These are phyloP conservation scores for Lysiphlebus fabarum DNA, from an alignment of 1,140 invertebrate genomes.

Conservation along the genomic window DNA sequence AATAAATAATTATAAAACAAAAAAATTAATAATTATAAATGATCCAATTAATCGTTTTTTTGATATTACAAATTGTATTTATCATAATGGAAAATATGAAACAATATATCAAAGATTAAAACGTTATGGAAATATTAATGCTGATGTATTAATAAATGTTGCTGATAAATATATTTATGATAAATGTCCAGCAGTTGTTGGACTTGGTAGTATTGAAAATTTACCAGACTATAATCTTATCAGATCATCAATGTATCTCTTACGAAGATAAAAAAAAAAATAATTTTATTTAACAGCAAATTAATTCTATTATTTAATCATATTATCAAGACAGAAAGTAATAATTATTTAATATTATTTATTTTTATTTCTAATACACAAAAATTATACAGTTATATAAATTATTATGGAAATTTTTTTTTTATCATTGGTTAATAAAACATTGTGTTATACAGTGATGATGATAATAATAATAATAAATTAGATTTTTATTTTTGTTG, in stretches of 20 bases:
- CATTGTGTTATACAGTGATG: no score
- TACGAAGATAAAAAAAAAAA: constrained; percentile 24
- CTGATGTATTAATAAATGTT: constrained; percentile 25
- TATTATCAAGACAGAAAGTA: no score
- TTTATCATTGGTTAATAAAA: no score
- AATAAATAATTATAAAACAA: constrained; percentile 44
- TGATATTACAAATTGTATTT: constrained; percentile 29
- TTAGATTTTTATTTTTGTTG: no score
- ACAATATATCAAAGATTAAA: constrained; percentile 27
- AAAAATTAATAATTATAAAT: constrained; percentile 30
- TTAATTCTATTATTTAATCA: no score
- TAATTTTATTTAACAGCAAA: not conserved
- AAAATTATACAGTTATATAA: no score
- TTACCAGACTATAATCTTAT: constrained; percentile 32
- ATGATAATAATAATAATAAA: no score
- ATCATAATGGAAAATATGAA: constrained; percentile 29
- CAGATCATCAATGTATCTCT: constrained; percentile 30
- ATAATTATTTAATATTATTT: no score
- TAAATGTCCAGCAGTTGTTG: constrained; percentile 34
- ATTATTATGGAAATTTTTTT: no score
- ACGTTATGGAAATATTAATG: constrained; percentile 29
- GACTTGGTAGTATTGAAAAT: constrained; percentile 33
- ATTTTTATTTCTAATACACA: no score
- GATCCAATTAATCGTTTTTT: constrained; percentile 31
- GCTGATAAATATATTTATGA: constrained; percentile 35